These are phyloP conservation scores for Diogma glabrata DNA, from an alignment of 2,888 invertebrate species.

Conservation along the genomic window DNA sequence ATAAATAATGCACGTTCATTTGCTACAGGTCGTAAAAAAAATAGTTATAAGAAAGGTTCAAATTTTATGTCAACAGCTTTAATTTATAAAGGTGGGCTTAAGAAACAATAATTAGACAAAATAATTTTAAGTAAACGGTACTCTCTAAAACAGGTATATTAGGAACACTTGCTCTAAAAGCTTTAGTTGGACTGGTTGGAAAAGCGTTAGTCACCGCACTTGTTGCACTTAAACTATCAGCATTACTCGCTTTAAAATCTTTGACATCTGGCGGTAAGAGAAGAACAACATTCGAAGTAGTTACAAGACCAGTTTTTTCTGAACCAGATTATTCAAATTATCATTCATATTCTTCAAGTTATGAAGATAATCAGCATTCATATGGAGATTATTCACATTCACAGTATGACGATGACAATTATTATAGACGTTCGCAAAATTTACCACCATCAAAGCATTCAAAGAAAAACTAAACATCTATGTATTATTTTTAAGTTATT, in stretches of 20 bases:
- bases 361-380: no score
- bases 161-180: constrained; percentile 61
- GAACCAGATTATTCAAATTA: no score
- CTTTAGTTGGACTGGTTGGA: constrained; percentile 64
- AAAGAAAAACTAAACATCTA: no score
- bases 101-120: not conserved
- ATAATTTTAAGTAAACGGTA: no score
- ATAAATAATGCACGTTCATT: constrained; percentile 46
- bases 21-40: constrained; percentile 42
- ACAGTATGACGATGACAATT: no score
- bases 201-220: constrained; percentile 74
- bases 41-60: constrained; percentile 41
- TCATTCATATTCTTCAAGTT: no score
- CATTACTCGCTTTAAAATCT: constrained; percentile 63
- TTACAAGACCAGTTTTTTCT: no score
- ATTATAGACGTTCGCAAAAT: no score
- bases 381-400: no score
- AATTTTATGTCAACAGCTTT: constrained; percentile 45
- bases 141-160: constrained; percentile 46
- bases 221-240: constrained; percentile 66
- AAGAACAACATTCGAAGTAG: constrained; percentile 71
- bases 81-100: constrained; percentile 49
- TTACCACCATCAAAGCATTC: no score
- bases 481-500: no score
- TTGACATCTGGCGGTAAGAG: constrained; percentile 37